These are phyloP conservation scores for Pararge aegeria DNA, from an alignment of 1,140 invertebrate species.

Conservation along the genomic window DNA sequence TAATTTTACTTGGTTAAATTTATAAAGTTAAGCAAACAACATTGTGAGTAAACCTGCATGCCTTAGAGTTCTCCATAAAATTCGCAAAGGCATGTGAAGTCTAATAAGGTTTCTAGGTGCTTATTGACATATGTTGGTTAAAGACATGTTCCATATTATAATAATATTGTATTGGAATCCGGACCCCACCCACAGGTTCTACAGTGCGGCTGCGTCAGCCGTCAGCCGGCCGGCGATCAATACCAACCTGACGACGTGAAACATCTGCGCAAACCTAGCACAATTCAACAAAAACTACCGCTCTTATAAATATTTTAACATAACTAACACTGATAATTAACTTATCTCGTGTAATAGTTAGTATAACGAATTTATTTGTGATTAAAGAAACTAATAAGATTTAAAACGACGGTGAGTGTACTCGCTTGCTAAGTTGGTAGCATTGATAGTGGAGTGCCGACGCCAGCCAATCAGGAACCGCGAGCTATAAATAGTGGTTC, in stretches of 20 bases:
- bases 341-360: neutral
- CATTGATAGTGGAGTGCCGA: constrained; percentile 37
- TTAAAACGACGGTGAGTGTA: constrained; percentile 30
- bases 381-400: constrained; percentile 20
- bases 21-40: too few relatives aligned
- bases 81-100: too few relatives aligned
- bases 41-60: too few relatives aligned
- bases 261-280: constrained; percentile 40
- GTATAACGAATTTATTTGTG: neutral
- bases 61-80: too few relatives aligned
- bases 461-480: constrained; percentile 45
- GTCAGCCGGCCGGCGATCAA: constrained; percentile 40
- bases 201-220: neutral
- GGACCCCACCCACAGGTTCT: constrained; percentile 23
- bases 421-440: constrained; percentile 42
- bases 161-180: neutral
- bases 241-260: constrained; percentile 49
- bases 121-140: too few relatives aligned
- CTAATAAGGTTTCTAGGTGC: too few relatives aligned
- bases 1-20: too few relatives aligned
- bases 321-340: neutral
- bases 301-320: neutral
- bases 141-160: too few relatives aligned
- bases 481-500: constrained; percentile 26
- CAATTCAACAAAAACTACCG: constrained; percentile 8